phyloP scores from a whole-genome alignment of 2,113 vertebrate species.

The Eolophus roseicapilla region DNA sequence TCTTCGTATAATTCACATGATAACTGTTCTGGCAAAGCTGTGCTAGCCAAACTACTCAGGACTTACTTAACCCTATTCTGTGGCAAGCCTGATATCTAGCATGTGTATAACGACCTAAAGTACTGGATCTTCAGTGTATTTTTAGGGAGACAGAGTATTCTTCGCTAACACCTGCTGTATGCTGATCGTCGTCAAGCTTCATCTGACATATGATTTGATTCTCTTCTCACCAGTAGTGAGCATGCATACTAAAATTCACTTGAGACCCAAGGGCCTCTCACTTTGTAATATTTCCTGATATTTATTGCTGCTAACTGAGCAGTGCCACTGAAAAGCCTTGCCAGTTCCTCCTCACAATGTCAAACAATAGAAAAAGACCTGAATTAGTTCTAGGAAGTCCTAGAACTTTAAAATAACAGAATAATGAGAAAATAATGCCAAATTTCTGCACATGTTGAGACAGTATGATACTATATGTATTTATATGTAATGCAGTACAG shows the following conservation, averaged over 20 bases:
- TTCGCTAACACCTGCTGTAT: not conserved
- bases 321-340: not conserved
- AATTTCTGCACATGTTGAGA: not conserved
- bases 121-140: not conserved
- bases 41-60: not conserved
- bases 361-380: not conserved
- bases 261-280: not conserved
- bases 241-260: not conserved
- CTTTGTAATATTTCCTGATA: not conserved
- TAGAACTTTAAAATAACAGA: not conserved
- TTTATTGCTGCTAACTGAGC: not conserved
- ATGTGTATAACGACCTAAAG: not conserved
- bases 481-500: not conserved
- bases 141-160: not conserved
- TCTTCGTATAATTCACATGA: not conserved
- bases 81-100: not conserved
- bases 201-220: not conserved
- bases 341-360: not conserved
- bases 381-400: not conserved
- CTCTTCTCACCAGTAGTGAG: not conserved
- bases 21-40: not conserved
- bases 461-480: not conserved
- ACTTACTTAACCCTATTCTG: not conserved
- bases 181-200: not conserved
- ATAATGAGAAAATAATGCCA: not conserved